A percentile compares a stretch with the other conserved stretches of the same genome.
These are phyloP conservation scores for Tetramorium alpestre DNA, from an alignment of 1,140 invertebrate species.

Conservation along the genomic window DNA sequence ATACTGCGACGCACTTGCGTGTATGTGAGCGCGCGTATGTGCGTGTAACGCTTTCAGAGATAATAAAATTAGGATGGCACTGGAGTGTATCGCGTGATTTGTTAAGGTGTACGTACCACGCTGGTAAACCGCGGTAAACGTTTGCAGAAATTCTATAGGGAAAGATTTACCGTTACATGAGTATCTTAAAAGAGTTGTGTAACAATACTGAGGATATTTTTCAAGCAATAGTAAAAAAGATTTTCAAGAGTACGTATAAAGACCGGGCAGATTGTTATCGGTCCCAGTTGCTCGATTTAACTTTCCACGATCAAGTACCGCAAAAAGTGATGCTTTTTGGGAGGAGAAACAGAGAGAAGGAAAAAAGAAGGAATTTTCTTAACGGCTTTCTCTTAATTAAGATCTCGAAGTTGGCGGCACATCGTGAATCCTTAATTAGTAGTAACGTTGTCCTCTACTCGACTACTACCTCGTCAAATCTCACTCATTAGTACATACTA, in stretches of 20 bases:
- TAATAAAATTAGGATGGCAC: conserved; percentile 59
- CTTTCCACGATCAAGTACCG: not conserved
- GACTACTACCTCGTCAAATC: conserved; percentile 49
- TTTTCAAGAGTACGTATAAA: not conserved
- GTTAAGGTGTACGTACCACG: not conserved
- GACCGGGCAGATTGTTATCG: not conserved
- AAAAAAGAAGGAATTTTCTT: conserved; percentile 34
- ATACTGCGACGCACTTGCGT: conserved; percentile 51
- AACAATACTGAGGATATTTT: not conserved
- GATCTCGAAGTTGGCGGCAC: conserved; percentile 62
- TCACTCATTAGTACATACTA: conserved; percentile 61
- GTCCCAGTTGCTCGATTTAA: conserved; percentile 8
- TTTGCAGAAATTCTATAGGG: conserved; percentile 9
- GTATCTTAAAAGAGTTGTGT: not conserved
- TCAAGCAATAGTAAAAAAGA: not conserved
- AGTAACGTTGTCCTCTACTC: conserved; percentile 56
- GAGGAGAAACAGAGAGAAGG: not conserved
- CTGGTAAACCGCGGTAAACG: not conserved
- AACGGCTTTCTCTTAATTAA: conserved; percentile 67
- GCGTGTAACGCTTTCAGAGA: conserved; percentile 58
- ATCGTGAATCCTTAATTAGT: conserved; percentile 72
- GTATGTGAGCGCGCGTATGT: not conserved
- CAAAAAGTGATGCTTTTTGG: not conserved
- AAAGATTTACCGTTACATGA: conserved; percentile 11
- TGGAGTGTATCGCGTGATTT: conserved; percentile 32